A percentile compares a stretch with the other conserved stretches of the same genome.
These are phyloP conservation scores for Drosophila koepferae DNA, from an alignment of 2,888 invertebrate genomes.

Conservation along the genomic window DNA sequence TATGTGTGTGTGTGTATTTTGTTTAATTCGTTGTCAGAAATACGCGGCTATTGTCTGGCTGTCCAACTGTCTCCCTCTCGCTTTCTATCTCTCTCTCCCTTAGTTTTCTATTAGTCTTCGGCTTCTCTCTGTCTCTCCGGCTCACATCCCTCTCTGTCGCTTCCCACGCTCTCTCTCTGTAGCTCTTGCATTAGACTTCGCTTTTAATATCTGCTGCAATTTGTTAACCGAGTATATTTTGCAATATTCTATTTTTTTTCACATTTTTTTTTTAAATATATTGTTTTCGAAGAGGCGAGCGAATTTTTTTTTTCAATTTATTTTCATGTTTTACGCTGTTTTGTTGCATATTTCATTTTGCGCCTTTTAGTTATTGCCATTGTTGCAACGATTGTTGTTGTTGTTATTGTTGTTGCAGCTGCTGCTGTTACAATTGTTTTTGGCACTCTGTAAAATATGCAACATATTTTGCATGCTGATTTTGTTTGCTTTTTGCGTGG, in stretches of 20 bases:
- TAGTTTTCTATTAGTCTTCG: neutral
- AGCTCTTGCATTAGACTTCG: constrained; percentile 69
- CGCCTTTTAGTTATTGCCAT: constrained; percentile 74
- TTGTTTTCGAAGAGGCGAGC: constrained; percentile 9
- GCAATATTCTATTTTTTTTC: constrained; percentile 22
- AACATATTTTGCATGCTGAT: constrained; percentile 76
- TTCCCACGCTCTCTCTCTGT: neutral
- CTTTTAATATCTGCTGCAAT: constrained; percentile 75
- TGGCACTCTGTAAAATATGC: constrained; percentile 71
- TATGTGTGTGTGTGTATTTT: constrained; percentile 43
- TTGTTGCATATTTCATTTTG: constrained; percentile 78
- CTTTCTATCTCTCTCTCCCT: neutral
- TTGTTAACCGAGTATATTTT: constrained; percentile 70
- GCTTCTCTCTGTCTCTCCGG: neutral
- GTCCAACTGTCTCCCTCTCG: neutral
- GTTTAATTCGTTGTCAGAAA: constrained; percentile 74
- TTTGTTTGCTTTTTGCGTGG: constrained; percentile 53
- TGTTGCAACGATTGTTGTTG: constrained; percentile 30
- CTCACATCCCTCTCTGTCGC: neutral
- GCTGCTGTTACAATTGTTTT: constrained; percentile 48
- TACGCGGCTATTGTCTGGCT: constrained; percentile 51
- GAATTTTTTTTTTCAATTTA: constrained; percentile 66
- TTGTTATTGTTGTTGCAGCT: constrained; percentile 27
- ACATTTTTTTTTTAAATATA: constrained; percentile 7
- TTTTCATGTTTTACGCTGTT: constrained; percentile 72